phyloP scores from a whole-genome alignment of 2,888 invertebrate genomes.

The Ryuthela nishihirai region DNA sequence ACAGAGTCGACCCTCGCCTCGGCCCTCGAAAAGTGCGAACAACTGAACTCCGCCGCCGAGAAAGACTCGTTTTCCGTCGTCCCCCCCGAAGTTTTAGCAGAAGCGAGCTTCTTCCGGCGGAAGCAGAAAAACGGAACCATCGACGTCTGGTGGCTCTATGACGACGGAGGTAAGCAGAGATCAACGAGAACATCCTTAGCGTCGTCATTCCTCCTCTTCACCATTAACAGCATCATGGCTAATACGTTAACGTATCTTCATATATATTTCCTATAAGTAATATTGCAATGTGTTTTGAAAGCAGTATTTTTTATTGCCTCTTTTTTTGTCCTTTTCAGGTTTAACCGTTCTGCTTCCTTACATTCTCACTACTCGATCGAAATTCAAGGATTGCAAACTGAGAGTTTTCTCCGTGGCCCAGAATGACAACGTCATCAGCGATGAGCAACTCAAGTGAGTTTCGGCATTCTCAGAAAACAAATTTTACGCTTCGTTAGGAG shows the following conservation, averaged over 20 bases:
- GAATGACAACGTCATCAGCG: conserved; percentile 72
- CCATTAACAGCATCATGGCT: no score
- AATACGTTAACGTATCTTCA: no score
- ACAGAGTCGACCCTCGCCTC: no score
- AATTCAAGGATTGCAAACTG: conserved; percentile 73
- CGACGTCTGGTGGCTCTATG: conserved; percentile 96
- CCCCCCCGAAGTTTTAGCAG: conserved; percentile 63
- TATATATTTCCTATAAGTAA: no score
- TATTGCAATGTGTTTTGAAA: no score
- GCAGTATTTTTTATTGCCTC: no score
- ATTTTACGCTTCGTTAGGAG: no score
- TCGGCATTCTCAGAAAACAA: no score
- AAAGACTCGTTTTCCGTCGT: conserved; percentile 51
- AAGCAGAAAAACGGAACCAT: conserved; percentile 81
- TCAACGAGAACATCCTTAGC: no score
- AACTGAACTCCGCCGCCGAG: no score
- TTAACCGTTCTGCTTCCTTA: conserved; percentile 80
- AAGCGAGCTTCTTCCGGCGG: conserved; percentile 68
- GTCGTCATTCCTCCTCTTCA: no score
- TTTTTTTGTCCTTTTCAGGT: conserved; percentile 50
- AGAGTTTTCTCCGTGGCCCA: conserved; percentile 70
- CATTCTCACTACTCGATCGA: conserved; percentile 73
- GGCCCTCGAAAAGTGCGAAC: no score
- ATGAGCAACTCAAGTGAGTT: conserved; percentile 74
- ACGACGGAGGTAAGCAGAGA: conserved; percentile 45